phyloP scores from a whole-genome alignment of 1,140 invertebrate genomes.

The Drosophila sturtevanti region DNA sequence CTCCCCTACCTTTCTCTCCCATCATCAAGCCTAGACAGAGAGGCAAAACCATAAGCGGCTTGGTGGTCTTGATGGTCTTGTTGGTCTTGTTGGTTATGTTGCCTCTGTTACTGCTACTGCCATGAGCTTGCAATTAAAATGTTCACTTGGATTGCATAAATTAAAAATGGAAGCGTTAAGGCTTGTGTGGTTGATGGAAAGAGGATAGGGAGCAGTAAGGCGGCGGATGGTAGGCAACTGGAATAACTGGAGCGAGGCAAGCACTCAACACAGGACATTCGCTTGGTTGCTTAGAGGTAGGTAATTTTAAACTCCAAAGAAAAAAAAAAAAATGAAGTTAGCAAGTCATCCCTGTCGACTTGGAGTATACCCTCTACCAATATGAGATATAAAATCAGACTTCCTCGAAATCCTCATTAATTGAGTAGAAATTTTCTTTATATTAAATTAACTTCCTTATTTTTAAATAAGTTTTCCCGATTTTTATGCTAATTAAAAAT shows the following conservation, averaged over 20 bases:
- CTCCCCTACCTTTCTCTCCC: not conserved
- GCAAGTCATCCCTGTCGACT: too few relatives aligned
- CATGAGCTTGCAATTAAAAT: conserved; percentile 63
- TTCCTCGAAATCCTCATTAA: too few relatives aligned
- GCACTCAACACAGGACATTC: conserved; percentile 15
- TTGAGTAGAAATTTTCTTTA: too few relatives aligned
- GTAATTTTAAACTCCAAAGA: not conserved
- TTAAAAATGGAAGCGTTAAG: conserved; percentile 25
- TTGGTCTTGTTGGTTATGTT: conserved; percentile 24
- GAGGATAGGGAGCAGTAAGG: not conserved
- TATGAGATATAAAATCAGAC: too few relatives aligned
- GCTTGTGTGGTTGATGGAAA: not conserved
- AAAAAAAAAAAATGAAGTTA: too few relatives aligned
- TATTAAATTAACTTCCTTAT: too few relatives aligned
- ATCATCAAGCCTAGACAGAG: too few relatives aligned
- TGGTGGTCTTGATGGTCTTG: conserved; percentile 25
- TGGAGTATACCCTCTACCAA: too few relatives aligned
- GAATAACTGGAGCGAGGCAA: conserved; percentile 28
- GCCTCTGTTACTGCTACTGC: conserved; percentile 28
- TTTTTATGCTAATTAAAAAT: too few relatives aligned
- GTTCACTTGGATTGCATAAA: conserved; percentile 50
- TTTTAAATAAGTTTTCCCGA: too few relatives aligned
- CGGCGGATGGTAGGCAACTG: not conserved
- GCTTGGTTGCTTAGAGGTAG: not conserved
- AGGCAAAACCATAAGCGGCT: conserved; percentile 49